Evolutionary conservation across 2,797 vertebrate genomes (phyloP).

Genomic region (Philypnodon macrostomus): DNA sequence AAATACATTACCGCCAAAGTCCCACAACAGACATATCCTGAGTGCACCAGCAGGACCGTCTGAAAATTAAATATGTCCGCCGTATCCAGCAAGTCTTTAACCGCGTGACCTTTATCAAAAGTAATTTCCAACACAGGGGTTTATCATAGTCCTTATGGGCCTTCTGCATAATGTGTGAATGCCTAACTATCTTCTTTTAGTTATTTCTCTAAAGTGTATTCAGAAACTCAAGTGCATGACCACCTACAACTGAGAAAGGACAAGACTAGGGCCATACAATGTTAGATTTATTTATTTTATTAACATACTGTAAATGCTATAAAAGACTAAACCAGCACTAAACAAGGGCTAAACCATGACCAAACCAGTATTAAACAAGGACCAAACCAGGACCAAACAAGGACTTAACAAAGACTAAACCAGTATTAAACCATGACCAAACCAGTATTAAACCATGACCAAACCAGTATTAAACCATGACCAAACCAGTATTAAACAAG

Average conservation of each 20-base stretch:
- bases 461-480: too few species aligned
- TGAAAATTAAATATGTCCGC: constrained; percentile 48
- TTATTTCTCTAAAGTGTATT: constrained; percentile 28
- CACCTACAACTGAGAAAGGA: constrained; percentile 2
- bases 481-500: too few species aligned
- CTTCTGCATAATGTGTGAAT: constrained; percentile 40
- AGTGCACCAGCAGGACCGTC: constrained; percentile 16
- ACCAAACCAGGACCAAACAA: too few species aligned
- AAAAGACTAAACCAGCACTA: too few species aligned
- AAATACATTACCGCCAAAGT: constrained; percentile 1
- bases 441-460: too few species aligned
- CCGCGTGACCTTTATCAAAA: constrained; percentile 67
- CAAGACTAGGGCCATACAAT: too few species aligned
- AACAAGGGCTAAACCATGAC: too few species aligned
- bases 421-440: too few species aligned
- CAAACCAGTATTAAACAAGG: too few species aligned
- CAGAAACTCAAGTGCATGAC: constrained; percentile 4
- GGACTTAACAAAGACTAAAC: too few species aligned
- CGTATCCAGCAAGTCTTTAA: constrained; percentile 59
- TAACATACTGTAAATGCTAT: too few species aligned
- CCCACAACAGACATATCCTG: constrained; percentile 9
- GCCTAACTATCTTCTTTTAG: constrained; percentile 34
- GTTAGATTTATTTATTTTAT: too few species aligned
- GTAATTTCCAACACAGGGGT: constrained; percentile 56
- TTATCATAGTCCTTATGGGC: constrained; percentile 46